Percentiles rank a stretch among this genome's conserved stretches.
Evolutionary conservation across 2,888 invertebrate genomes (phyloP).

Genomic region (Helicoverpa assulta): DNA sequence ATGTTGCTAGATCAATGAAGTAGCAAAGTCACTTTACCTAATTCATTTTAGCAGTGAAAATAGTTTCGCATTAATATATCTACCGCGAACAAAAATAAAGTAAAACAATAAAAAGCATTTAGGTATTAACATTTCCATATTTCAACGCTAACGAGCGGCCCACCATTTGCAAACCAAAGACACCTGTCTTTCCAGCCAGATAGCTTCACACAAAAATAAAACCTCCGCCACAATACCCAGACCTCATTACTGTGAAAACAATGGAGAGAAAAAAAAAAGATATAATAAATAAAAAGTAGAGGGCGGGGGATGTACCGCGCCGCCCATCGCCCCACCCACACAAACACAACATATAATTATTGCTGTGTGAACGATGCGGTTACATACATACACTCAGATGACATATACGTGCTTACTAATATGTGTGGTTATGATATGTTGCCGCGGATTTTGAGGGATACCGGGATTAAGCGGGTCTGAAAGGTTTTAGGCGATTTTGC

Average conservation of each 20-base stretch:
- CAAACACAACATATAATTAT: slow-evolving; percentile 78
- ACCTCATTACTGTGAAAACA: slow-evolving; percentile 62
- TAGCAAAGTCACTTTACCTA: too few species aligned
- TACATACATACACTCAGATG: slow-evolving; percentile 30
- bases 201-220: slow-evolving; percentile 20
- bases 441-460: slow-evolving; percentile 5
- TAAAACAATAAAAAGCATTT: not conserved
- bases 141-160: not conserved
- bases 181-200: slow-evolving; percentile 27
- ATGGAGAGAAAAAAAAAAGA: slow-evolving; percentile 59
- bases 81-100: not conserved
- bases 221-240: slow-evolving; percentile 45
- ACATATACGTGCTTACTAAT: slow-evolving; percentile 19
- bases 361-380: slow-evolving; percentile 65
- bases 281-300: slow-evolving; percentile 70
- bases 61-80: not conserved
- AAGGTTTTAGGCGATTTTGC: not conserved
- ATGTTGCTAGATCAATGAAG: too few species aligned
- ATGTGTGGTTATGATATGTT: slow-evolving; percentile 30
- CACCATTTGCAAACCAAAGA: slow-evolving; percentile 4
- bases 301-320: slow-evolving; percentile 78
- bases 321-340: slow-evolving; percentile 83
- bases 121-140: not conserved
- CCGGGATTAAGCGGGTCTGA: not conserved
- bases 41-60: too few species aligned